These are phyloP conservation scores for Choloepus didactylus DNA, from an alignment of 2,797 vertebrate species.

Conservation along the genomic window DNA sequence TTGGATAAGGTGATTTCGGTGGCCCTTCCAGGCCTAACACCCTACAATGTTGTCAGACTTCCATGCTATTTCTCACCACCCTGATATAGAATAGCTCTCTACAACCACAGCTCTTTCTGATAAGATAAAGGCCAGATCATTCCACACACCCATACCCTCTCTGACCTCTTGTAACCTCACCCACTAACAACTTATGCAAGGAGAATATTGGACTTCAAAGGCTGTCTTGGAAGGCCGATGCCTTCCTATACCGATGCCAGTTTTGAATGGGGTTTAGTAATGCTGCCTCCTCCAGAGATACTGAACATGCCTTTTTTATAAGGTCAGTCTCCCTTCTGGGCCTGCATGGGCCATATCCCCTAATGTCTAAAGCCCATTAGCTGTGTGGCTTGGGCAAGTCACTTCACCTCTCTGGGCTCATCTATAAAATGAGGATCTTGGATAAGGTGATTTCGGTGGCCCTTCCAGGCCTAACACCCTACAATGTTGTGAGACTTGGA, in stretches of 20 bases:
- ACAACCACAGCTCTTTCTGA: neutral
- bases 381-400: neutral
- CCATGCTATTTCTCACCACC: neutral
- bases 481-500: rapidly evolving
- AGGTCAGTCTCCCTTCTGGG: neutral
- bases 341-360: neutral
- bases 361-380: neutral
- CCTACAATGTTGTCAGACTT: rapidly evolving
- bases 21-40: neutral
- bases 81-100: neutral
- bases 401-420: neutral
- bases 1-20: neutral
- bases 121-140: neutral
- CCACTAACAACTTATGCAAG: neutral
- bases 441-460: neutral
- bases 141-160: constrained; percentile 51
- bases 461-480: neutral
- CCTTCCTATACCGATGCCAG: neutral
- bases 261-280: neutral
- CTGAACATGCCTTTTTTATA: neutral
- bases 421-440: neutral
- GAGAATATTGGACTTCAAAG: neutral
- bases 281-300: neutral
- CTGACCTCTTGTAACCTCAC: constrained; percentile 41
- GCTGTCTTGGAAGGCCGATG: neutral